Base-by-base conservation (phyloP, 2,888 invertebrate genomes). In the Diarsia mendica region DNA sequence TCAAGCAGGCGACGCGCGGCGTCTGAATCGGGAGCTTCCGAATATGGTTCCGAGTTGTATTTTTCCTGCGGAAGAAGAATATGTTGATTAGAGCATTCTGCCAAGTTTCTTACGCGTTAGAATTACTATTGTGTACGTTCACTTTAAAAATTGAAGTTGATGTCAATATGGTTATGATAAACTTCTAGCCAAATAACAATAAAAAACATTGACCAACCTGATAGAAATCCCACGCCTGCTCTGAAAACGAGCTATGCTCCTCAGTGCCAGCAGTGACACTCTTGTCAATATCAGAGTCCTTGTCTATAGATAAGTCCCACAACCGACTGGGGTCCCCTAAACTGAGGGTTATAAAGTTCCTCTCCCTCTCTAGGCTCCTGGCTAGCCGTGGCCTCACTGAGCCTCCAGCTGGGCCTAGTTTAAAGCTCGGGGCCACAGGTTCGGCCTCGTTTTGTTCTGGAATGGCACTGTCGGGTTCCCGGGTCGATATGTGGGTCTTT, bases 181-280 rank as follows among this genome's bases (percentile, higher is more conserved):
- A n/a, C n/a, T n/a, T n/a, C n/a, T 4, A 48, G 9, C 0, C 15
- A 39, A 2, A 64, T 28, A 63, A 11, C 1, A 39, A n/a, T n/a
- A 2, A 63, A 48, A 46, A 72, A 18, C 18, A 23, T 48, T 15
- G 73, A 77, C 90, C 80, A 89, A 98, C 98, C 97, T 98, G 99
- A 97, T 99, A 99, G 94, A 98, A 98, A 94, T 99, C 99, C 99
- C 99, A 99, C 67, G 99, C 98, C 89, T 98, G 98, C 93, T 99
- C 99, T 1, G 98, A 98, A 92, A 98, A 97, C 90, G 98, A 98
- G 90, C 98, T 97, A 86, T 98, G 98, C 90, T 98, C 98, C 91
- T 98, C 98, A 0, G 97, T 97, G 44, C 97, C 97, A 15, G 97
- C 97, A 0, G 97, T 97, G 61, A 97, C 96, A 90, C 97, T 98